Evolutionary conservation across 2,888 invertebrate species (phyloP), one percentile per base, ranked within the genome.

Genomic region (Bombylius major): DNA sequence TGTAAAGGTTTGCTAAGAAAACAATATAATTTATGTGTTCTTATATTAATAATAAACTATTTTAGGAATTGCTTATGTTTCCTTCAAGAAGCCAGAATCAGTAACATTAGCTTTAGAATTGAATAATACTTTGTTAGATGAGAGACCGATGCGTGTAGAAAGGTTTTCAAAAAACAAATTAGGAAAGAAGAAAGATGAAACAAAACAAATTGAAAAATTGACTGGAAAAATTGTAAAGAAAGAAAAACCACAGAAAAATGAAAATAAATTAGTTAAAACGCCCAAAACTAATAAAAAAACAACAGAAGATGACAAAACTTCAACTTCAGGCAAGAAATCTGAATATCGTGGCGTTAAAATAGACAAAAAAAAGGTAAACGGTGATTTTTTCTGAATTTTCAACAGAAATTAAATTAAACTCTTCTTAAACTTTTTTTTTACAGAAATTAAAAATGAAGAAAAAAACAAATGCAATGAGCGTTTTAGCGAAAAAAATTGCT

Each of bases 401-500:
- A 11, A 5, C 39, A 42, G 11, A 11, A 5, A 11, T 11, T 11
- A 42, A 11, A 36, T 36, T 36, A 36, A 42, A 13, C 3, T 14
- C 7, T 4, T 46, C 33, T 45, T n/a, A 33, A 9, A 33, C 46
- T 32, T 32, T 48, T 39, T 48, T 32, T 31, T 55, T 56, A 12
- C 47, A 59, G 59, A 55, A 54, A 50, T 23, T 14, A 4, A 61
- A 59, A 51, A 52, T 67, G 53, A 66, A 66, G 48, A 63, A 64
- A 39, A 70, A 66, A 56, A 67, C 68, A 59, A 68, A 65, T 56
- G 59, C 60, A 0, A 67, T 66, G n/a, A 63, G 59, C 42, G 62
- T 66, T 7, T 56, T 73, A 56, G 72, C 70, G 5, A 70, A 67
- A 54, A 73, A 72, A 64, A 71, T 73, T 56, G 73, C 73, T 3